Percentiles rank a stretch among this genome's conserved stretches.
These are phyloP conservation scores for Vultur gryphus DNA, from an alignment of 2,797 vertebrate species.

Conservation along the genomic window DNA sequence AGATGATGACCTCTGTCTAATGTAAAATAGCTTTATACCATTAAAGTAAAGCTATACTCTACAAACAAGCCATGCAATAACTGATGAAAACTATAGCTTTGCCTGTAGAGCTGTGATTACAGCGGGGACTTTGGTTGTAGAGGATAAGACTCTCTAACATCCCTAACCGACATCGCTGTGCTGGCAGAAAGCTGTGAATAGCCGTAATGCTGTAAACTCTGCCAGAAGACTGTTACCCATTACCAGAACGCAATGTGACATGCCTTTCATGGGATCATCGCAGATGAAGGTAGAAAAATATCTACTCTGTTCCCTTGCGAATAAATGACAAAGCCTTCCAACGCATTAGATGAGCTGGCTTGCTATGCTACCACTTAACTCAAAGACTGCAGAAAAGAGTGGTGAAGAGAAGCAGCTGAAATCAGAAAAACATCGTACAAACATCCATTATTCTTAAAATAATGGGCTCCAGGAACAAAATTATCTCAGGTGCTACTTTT, in stretches of 20 bases:
- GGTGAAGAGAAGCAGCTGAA: neutral
- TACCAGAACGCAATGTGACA: neutral
- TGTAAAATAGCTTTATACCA: neutral
- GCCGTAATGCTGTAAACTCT: neutral
- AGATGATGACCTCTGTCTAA: neutral
- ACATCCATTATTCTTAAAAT: neutral
- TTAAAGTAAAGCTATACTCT: neutral
- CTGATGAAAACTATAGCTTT: neutral
- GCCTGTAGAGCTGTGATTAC: neutral
- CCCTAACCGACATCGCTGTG: fast-evolving
- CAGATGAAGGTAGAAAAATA: neutral
- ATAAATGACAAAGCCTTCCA: neutral
- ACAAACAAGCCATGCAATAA: neutral
- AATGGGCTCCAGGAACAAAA: neutral
- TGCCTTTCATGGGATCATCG: neutral
- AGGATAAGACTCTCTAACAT: neutral
- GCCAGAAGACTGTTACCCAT: neutral
- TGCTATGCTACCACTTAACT: neutral
- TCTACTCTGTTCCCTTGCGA: neutral
- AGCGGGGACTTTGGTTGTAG: neutral
- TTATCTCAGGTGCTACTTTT: neutral
- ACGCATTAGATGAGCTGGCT: neutral
- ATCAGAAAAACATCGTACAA: neutral
- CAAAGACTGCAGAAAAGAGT: neutral
- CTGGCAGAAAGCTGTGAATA: neutral